phyloP scores from a whole-genome alignment of 2,113 vertebrate genomes.

The Sturnus vulgaris region DNA sequence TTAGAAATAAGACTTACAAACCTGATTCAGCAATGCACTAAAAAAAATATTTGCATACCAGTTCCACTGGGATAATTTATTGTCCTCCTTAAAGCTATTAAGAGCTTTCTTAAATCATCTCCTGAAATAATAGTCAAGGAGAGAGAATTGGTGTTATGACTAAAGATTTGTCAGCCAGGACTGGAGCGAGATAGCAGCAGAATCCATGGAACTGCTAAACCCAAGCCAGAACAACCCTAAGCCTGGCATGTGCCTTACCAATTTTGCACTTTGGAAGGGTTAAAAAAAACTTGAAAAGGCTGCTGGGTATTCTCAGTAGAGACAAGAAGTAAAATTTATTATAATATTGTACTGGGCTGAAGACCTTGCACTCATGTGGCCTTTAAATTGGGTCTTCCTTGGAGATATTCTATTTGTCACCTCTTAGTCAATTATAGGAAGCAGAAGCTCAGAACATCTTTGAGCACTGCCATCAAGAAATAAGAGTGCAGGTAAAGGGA shows the following conservation, averaged over 20 bases:
- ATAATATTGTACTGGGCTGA: neutral
- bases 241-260: neutral
- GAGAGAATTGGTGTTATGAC: neutral
- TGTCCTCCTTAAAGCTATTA: conserved; percentile 3
- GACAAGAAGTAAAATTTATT: neutral
- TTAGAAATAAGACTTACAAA: neutral
- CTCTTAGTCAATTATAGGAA: neutral
- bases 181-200: neutral
- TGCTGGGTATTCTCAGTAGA: neutral
- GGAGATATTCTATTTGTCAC: neutral
- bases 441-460: neutral
- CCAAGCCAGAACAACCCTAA: neutral
- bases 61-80: neutral
- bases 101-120: neutral
- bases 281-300: neutral
- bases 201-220: neutral
- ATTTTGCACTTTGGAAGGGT: neutral
- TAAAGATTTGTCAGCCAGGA: neutral
- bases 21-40: neutral
- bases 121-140: neutral
- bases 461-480: neutral
- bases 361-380: neutral
- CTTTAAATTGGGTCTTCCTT: neutral
- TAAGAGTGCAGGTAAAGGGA: neutral
- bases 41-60: neutral